Conservation (phyloP, 2,797 vertebrate species). For the Sebastiscus albofasciatus region DNA sequence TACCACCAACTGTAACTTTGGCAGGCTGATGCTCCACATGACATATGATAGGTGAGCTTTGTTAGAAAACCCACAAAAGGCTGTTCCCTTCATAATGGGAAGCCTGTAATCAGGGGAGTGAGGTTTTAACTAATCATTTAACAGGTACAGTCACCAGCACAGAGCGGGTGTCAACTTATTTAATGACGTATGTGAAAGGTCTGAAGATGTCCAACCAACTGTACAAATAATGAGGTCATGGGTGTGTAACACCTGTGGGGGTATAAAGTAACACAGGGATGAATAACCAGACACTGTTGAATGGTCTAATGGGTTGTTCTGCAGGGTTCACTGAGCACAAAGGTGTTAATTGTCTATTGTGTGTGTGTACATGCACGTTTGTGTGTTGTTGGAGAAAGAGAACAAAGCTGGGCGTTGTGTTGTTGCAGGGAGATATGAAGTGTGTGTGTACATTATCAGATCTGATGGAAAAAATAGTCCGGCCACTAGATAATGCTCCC, state of each 20-base stretch:
- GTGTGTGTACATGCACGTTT: neutral
- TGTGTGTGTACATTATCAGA: neutral
- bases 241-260: conserved; percentile 6
- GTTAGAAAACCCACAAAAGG: neutral
- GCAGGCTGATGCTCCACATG: neutral
- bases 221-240: neutral
- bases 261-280: conserved; percentile 31
- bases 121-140: conserved; percentile 13
- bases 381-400: neutral
- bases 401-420: neutral
- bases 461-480: neutral
- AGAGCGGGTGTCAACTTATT: neutral
- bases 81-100: neutral
- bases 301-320: neutral
- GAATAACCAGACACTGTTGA: conserved; percentile 6
- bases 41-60: neutral
- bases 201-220: neutral
- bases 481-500: too few species aligned
- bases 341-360: neutral
- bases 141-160: neutral
- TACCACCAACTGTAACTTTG: neutral
- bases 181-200: neutral
- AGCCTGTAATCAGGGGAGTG: conserved; percentile 2
- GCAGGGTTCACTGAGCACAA: conserved; percentile 13
- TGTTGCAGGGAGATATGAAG: neutral